phyloP scores from a whole-genome alignment of 37 sponge, comb jelly and placozoan species.

The Crambe crambe region DNA sequence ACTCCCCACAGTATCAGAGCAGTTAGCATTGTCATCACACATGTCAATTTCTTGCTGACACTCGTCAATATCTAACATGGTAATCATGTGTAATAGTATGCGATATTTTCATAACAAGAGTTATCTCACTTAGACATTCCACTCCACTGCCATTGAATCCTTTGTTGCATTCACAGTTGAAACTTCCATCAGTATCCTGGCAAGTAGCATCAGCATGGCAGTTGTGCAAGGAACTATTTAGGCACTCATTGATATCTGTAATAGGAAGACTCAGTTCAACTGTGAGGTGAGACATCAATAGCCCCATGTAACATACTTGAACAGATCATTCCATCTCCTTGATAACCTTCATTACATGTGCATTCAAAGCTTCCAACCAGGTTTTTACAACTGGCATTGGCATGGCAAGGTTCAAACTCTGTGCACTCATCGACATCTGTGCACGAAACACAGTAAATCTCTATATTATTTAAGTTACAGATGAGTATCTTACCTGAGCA shows the following conservation, averaged over 20 bases:
- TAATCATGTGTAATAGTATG: too few species aligned
- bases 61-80: not conserved
- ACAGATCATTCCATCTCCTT: conserved; percentile 12
- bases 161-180: conserved; percentile 8
- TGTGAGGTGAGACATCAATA: too few species aligned
- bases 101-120: too few species aligned
- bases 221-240: not conserved
- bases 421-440: conserved; percentile 50
- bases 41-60: not conserved
- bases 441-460: not conserved
- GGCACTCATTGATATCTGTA: not conserved
- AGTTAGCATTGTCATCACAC: conserved; percentile 11
- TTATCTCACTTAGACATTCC: not conserved
- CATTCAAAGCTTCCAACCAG: conserved; percentile 18
- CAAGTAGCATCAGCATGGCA: not conserved
- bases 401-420: not conserved
- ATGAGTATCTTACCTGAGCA: not conserved
- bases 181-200: not conserved
- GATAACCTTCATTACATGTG: conserved; percentile 35
- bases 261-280: not conserved
- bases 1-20: conserved; percentile 22
- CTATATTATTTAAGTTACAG: not conserved
- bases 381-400: conserved; percentile 29
- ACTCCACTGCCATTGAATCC: conserved; percentile 18
- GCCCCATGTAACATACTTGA: too few species aligned